Conservation (phyloP, 2,888 invertebrate genomes). For the Phalera bucephala region DNA sequence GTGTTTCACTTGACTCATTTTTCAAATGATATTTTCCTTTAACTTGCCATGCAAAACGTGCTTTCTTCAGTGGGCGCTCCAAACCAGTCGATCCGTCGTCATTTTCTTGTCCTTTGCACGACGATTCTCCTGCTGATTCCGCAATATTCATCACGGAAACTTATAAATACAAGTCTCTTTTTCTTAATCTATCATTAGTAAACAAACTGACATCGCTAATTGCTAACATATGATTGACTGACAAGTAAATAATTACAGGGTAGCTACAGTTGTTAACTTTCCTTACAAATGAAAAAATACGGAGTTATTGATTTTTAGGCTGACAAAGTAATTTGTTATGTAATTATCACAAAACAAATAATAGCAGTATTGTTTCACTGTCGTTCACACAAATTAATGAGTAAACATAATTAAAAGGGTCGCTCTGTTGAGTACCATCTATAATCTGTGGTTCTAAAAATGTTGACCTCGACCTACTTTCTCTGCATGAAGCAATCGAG, state of each 20-base stretch:
- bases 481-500: background rate
- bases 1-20: slow-evolving; percentile 51
- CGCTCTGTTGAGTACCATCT: slow-evolving; percentile 2
- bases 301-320: no score
- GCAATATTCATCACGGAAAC: slow-evolving; percentile 60
- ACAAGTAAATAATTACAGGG: slow-evolving; percentile 61
- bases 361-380: no score
- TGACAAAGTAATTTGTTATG: no score
- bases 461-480: slow-evolving; percentile 16
- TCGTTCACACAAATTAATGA: no score
- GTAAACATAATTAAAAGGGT: no score
- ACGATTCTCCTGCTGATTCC: slow-evolving; percentile 67
- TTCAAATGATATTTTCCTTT: slow-evolving; percentile 85
- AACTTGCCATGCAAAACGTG: slow-evolving; percentile 86
- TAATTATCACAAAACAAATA: no score
- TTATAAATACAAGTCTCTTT: slow-evolving; percentile 27
- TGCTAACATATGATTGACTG: slow-evolving; percentile 77
- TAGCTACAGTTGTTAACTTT: slow-evolving; percentile 13
- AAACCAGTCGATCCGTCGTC: slow-evolving; percentile 74
- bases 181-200: slow-evolving; percentile 61
- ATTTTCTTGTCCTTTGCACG: slow-evolving; percentile 78
- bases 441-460: slow-evolving; percentile 24
- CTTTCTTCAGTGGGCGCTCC: slow-evolving; percentile 86
- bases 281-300: background rate
- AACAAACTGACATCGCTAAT: slow-evolving; percentile 80